Base-by-base conservation (phyloP, 2,797 vertebrate genomes). In the Silurus lanzhouensis region DNA sequence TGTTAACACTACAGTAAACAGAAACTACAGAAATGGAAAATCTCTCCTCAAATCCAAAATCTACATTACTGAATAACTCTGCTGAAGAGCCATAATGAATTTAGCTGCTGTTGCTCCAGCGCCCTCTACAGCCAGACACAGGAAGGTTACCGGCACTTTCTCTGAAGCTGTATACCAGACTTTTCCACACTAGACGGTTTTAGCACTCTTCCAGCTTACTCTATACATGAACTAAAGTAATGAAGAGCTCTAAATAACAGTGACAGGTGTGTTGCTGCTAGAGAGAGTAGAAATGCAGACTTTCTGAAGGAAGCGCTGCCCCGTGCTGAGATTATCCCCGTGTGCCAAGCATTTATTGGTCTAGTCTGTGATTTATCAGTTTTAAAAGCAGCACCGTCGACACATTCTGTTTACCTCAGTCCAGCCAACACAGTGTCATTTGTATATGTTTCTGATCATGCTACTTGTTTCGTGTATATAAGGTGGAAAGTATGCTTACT, bases 51-150 rank as follows among this genome's bases (percentile, higher is more conserved):
- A 61, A 61, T 79, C 57, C 20, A 63, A 63, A 63, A 61, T 66
- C 22, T 38, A 64, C 22, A 27, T 81, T 66, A 81, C 44, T 27
- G 78, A 25, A 66, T 52, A 12, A 31, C 58, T 60, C 61, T 58
- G 20, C 7, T 44, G 17, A 61, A 80, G 38, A 8, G 19, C 20
- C 2, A 0, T 66, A 67, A 55, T 57, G 22, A 55, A 14, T 57
- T 44, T 55, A 38, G 85, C 31, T 57, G 68, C 71, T 82, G 84
- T 80, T 80, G 78, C 25, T 74, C 60, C 86, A 44, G 87, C 72
- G 66, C 88, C 89, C 87, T 82, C 89, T 88, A 84, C 48, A 85
- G 88, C 19, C 74, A 67, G 58, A 72, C 13, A 31, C 22, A 58
- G 61, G 27, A 15, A 71, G 52, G 19, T 14, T 60, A 44, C 2